Evolutionary conservation across 2,113 vertebrate species (phyloP).

Genomic region (Nothobranchius kuhntae): DNA sequence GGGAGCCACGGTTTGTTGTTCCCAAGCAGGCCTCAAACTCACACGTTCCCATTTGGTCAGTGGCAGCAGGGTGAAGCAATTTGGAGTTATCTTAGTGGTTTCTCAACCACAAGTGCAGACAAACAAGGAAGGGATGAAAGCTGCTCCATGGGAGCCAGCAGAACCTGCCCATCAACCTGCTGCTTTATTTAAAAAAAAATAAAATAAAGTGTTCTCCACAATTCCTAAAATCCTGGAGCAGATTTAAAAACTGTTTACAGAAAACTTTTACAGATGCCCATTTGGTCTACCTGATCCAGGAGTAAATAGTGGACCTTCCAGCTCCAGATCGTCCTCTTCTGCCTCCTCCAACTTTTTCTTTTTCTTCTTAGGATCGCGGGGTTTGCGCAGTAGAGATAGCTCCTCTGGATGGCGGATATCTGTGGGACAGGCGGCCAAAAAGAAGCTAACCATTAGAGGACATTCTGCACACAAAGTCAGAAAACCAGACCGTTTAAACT

Average conservation of each 20-base stretch:
- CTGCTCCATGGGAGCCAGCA: neutral
- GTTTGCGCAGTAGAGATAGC: conserved; percentile 95
- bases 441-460: conserved; percentile 25
- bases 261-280: no score
- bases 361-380: conserved; percentile 97
- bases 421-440: conserved; percentile 51
- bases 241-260: neutral
- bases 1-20: conserved; percentile 54
- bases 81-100: conserved; percentile 49
- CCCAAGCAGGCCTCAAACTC: conserved; percentile 59
- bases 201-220: no score
- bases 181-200: conserved; percentile 16
- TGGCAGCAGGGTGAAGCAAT: conserved; percentile 32
- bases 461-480: neutral
- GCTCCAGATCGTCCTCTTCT: conserved; percentile 90
- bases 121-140: conserved; percentile 18
- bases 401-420: conserved; percentile 99
- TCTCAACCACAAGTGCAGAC: conserved; percentile 23
- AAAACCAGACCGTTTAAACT: conserved; percentile 25
- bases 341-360: conserved; percentile 97
- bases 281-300: conserved; percentile 88
- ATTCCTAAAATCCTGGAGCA: no score
- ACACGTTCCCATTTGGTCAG: conserved; percentile 74
- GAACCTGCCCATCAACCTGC: conserved; percentile 62
- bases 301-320: conserved; percentile 93